Conservation (phyloP, 1,140 invertebrate species). For the Drosophila arizonae region DNA sequence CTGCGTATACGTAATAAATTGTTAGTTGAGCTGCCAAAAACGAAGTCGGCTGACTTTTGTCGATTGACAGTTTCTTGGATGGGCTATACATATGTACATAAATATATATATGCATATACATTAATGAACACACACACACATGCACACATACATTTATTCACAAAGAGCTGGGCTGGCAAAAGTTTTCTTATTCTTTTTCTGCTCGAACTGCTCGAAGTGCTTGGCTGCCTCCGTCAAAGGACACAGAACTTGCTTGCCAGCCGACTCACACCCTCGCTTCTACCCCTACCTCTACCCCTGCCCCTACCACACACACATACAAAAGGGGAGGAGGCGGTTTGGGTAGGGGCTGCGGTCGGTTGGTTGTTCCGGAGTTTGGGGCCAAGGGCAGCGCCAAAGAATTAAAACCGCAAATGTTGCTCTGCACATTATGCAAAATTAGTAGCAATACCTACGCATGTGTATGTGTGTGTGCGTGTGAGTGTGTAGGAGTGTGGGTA, state of each 20-base stretch:
- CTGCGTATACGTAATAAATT: neutral
- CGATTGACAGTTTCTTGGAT: conserved; percentile 22
- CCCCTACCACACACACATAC: neutral
- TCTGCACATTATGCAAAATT: conserved; percentile 71
- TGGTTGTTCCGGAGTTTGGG: neutral
- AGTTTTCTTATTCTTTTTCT: conserved; percentile 51
- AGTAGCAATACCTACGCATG: conserved; percentile 35
- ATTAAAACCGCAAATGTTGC: conserved; percentile 80
- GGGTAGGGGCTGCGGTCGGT: neutral
- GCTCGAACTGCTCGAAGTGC: conserved; percentile 44
- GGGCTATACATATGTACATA: neutral
- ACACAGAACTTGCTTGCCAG: conserved; percentile 4
- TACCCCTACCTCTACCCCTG: neutral
- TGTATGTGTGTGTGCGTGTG: neutral
- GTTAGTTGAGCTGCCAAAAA: neutral
- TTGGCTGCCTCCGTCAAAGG: conserved; percentile 43
- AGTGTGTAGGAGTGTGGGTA: neutral
- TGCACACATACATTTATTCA: neutral
- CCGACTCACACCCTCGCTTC: neutral
- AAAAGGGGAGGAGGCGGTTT: neutral
- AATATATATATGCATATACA: neutral
- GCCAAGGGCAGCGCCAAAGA: conserved; percentile 51
- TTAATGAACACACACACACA: conserved; percentile 4
- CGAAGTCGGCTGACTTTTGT: neutral
- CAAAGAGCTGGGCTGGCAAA: conserved; percentile 15